Percentiles rank a stretch among this genome's conserved stretches.
phyloP scores from a whole-genome alignment of 2,113 vertebrate genomes.

The Xyliphius kryptos region DNA sequence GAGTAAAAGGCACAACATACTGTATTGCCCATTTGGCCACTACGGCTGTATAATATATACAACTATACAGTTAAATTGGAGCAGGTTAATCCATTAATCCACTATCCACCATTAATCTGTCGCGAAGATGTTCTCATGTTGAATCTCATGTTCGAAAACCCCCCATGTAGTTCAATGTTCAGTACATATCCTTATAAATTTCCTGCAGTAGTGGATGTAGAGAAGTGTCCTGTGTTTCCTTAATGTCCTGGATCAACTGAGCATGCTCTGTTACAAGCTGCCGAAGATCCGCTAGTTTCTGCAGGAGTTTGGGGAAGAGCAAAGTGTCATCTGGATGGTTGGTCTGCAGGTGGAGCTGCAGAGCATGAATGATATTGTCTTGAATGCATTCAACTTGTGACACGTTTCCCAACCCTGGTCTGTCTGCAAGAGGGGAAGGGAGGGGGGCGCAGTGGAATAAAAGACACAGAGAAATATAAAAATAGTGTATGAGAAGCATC shows the following conservation, averaged over 20 bases:
- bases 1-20: too few relatives aligned
- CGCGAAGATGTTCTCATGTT: too few relatives aligned
- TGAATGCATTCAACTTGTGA: constrained; percentile 84
- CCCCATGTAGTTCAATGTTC: too few relatives aligned
- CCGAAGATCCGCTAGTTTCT: constrained; percentile 89
- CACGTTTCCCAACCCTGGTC: constrained; percentile 81
- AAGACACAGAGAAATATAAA: constrained; percentile 1
- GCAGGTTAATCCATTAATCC: too few relatives aligned
- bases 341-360: constrained; percentile 81
- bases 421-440: too few relatives aligned
- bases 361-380: constrained; percentile 82
- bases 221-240: constrained; percentile 82
- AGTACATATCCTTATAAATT: constrained; percentile 92
- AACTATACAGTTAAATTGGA: too few relatives aligned
- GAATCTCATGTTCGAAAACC: too few relatives aligned
- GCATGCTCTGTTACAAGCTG: constrained; percentile 93
- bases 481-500: too few relatives aligned
- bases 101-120: too few relatives aligned
- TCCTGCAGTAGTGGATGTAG: constrained; percentile 92
- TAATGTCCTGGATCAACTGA: constrained; percentile 86
- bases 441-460: constrained; percentile 32
- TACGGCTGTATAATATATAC: too few relatives aligned
- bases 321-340: constrained; percentile 82
- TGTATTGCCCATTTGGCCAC: too few relatives aligned
- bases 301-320: constrained; percentile 89